phyloP scores from a whole-genome alignment of 2,797 vertebrate species.

The Peromyscus nudipes region DNA sequence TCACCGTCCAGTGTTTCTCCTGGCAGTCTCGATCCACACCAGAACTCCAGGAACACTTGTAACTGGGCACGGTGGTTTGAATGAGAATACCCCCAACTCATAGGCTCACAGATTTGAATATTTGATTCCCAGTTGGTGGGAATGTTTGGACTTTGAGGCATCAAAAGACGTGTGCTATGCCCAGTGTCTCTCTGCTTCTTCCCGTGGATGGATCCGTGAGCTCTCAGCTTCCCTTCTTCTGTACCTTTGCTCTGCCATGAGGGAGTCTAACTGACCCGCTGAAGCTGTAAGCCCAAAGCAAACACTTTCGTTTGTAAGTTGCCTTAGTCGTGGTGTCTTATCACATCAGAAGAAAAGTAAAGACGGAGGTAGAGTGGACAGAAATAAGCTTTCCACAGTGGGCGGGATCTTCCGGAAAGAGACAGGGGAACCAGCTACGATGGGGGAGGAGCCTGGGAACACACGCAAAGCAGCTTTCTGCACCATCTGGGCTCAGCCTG shows the following conservation, averaged over 20 bases:
- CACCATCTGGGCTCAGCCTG: background rate
- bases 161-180: background rate
- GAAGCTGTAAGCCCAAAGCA: no score
- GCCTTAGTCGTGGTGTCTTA: no score
- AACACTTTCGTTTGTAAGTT: background rate
- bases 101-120: background rate
- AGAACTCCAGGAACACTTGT: background rate
- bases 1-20: background rate
- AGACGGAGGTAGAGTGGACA: background rate
- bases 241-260: background rate
- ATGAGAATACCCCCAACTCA: no score
- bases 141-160: background rate
- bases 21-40: background rate
- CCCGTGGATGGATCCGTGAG: background rate
- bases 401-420: background rate
- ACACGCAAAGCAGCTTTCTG: no score
- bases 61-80: background rate
- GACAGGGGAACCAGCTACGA: background rate
- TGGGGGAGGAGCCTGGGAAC: fast-evolving
- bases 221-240: background rate
- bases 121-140: background rate
- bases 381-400: background rate
- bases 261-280: no score
- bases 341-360: background rate
- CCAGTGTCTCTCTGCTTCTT: no score